phyloP scores from a whole-genome alignment of 2,797 vertebrate species.

The Onychomys arenicola region DNA sequence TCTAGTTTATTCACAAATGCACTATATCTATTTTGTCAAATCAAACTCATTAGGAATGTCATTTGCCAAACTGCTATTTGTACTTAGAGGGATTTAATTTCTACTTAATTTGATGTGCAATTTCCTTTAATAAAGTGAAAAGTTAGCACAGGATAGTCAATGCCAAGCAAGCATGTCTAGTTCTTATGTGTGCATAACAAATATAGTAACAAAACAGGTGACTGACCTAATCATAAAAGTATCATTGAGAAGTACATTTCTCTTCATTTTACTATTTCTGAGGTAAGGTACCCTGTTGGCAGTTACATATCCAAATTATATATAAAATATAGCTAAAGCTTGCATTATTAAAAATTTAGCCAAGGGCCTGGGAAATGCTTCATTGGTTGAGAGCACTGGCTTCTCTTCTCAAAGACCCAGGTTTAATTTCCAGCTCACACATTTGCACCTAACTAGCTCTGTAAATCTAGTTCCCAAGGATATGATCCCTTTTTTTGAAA shows the following conservation, averaged over 20 bases:
- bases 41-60: slow-evolving; percentile 57
- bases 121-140: slow-evolving; percentile 78
- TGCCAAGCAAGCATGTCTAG: slow-evolving; percentile 34
- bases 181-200: slow-evolving; percentile 35
- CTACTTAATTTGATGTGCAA: slow-evolving; percentile 48
- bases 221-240: neutral
- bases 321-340: neutral
- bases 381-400: no score
- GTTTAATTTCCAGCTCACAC: neutral
- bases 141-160: slow-evolving; percentile 56
- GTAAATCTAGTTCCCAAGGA: neutral
- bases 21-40: slow-evolving; percentile 49
- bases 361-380: neutral
- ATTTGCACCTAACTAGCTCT: neutral
- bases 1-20: slow-evolving; percentile 71
- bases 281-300: neutral
- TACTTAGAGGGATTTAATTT: slow-evolving; percentile 60
- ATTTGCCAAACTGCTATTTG: slow-evolving; percentile 61
- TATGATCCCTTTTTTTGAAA: neutral
- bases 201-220: neutral
- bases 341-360: neutral
- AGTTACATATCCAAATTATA: slow-evolving; percentile 42
- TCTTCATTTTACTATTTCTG: slow-evolving; percentile 2
- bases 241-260: slow-evolving; percentile 8
- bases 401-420: neutral